A percentile compares a stretch with the other conserved stretches of the same genome.
These are phyloP conservation scores for Ursus arctos DNA, from an alignment of 2,113 vertebrate species.

Conservation along the genomic window DNA sequence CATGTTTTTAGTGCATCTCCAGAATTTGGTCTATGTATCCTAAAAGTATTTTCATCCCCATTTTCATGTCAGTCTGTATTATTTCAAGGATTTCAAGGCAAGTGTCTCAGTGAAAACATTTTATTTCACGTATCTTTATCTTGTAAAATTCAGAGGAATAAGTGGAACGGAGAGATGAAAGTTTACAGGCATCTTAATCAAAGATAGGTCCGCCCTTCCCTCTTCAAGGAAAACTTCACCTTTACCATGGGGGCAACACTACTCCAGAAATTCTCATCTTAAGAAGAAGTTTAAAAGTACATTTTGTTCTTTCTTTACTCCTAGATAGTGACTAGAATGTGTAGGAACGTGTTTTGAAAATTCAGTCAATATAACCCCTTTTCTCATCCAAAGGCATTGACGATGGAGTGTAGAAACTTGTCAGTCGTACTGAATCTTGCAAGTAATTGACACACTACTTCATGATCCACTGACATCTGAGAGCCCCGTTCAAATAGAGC, in stretches of 20 bases:
- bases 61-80: slow-evolving; percentile 58
- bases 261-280: neutral
- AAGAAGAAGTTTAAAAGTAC: neutral
- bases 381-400: neutral
- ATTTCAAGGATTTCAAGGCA: slow-evolving; percentile 63
- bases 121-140: slow-evolving; percentile 39
- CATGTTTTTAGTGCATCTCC: slow-evolving; percentile 15
- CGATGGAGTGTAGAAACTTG: neutral
- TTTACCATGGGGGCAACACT: neutral
- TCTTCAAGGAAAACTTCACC: neutral
- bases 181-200: slow-evolving; percentile 58
- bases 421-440: neutral
- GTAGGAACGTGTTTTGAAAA: neutral
- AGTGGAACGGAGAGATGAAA: neutral
- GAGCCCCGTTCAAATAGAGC: neutral
- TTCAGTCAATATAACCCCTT: neutral
- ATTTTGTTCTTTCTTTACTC: neutral
- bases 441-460: neutral
- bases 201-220: neutral
- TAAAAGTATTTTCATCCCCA: slow-evolving; percentile 51
- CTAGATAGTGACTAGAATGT: neutral
- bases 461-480: accelerated
- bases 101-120: slow-evolving; percentile 14
- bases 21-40: slow-evolving; percentile 56
- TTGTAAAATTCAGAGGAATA: slow-evolving; percentile 48